Evolutionary conservation across 2,113 vertebrate genomes (phyloP).

Genomic region (Brienomyrus longianalis): DNA sequence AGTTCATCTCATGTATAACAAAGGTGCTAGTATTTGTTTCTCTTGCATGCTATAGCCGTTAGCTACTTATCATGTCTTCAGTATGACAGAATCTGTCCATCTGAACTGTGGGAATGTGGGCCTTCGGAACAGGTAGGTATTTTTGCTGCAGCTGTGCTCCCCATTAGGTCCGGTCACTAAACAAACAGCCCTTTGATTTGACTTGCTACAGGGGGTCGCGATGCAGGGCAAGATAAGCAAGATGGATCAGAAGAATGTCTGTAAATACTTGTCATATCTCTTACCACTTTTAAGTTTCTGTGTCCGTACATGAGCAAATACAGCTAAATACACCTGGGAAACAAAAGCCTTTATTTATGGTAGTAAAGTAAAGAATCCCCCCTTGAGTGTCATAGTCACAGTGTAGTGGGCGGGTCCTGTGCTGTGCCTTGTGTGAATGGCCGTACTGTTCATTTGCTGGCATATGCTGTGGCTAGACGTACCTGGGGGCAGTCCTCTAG

Average conservation of each 20-base stretch:
- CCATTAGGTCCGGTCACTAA: not conserved
- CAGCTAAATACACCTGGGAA: not conserved
- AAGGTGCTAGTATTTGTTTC: not conserved
- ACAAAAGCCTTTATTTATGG: not conserved
- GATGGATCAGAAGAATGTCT: conserved; percentile 1
- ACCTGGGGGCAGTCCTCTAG: conserved; percentile 14
- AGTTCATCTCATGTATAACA: not conserved
- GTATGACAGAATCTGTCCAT: not conserved
- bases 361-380: not conserved
- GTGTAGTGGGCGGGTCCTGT: conserved; percentile 21
- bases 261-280: not conserved
- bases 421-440: conserved; percentile 18
- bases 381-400: conserved; percentile 4
- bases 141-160: conserved; percentile 1
- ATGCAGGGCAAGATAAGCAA: not conserved
- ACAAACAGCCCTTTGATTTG: conserved; percentile 12
- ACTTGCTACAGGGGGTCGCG: not conserved
- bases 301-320: not conserved
- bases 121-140: not conserved
- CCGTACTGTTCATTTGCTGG: conserved; percentile 20
- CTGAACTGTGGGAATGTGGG: conserved; percentile 3
- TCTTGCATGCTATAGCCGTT: not conserved
- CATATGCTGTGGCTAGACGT: not conserved
- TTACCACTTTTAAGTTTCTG: not conserved
- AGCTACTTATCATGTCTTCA: not conserved